Base-by-base conservation (phyloP, 1,140 invertebrate species). In the Holcopasites calliopsidis region DNA sequence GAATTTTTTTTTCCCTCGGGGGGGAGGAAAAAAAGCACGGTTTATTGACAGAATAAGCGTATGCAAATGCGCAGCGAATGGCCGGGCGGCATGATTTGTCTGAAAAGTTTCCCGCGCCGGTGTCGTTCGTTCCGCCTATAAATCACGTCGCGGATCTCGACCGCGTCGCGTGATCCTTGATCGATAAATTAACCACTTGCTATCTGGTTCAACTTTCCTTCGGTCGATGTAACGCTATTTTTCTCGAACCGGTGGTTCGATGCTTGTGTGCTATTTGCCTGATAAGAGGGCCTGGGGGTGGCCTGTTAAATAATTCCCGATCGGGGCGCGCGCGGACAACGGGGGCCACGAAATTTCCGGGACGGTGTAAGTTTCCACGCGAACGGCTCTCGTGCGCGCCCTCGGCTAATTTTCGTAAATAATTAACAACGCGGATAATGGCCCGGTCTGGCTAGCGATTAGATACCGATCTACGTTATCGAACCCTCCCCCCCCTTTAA, bases 41-140 rank as follows among this genome's bases (percentile, higher is more conserved):
- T 66, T 33, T 74, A 74, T 74, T 74, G 71, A 74, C 61, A 74
- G 55, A 74, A 66, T 74, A 74, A 74, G 50, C 71, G 40, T 33
- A 74, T 74, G 71, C 61, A 74, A 74, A 74, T 74, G 38, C 42
- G 50, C 23, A 47, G 38, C 11, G 58, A 40, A 49, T 52, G 44
- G 47, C 23, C n/a, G 26, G n/a, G 13, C 58, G 11, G 18, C 35
- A 35, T 58, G 54, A 49, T 60, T 71, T 40, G 61, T 31, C 50
- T 23, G 38, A 55, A 65, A 74, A 74, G n/a, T 28, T 28, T 42
- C 4, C 44, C 28, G 33, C 21, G 18, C 35, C 49, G 5, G 18
- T 21, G 65, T 23, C 38, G 28, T 54, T 52, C 49, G 49, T 64
- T 42, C n/a, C 47, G n/a, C 35, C 6, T 40, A 21, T 73, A 55